Evolutionary conservation across 2,888 invertebrate species (phyloP).

Genomic region (Pocota personata): DNA sequence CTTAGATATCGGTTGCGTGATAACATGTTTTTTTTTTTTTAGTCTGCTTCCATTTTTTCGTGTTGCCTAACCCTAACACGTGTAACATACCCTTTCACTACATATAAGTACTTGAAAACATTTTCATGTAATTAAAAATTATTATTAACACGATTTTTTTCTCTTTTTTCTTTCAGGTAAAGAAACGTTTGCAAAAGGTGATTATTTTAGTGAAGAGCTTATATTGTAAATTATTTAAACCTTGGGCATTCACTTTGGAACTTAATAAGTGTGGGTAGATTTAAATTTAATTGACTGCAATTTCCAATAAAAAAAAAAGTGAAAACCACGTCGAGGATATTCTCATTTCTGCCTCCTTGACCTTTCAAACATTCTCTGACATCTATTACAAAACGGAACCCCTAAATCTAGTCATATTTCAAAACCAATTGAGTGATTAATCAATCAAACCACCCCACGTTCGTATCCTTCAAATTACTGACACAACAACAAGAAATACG

Average conservation of each 20-base stretch:
- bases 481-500: neutral
- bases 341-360: too few relatives aligned
- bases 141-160: neutral
- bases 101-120: neutral
- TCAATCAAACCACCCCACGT: constrained; percentile 45
- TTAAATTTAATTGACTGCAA: too few relatives aligned
- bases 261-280: too few relatives aligned
- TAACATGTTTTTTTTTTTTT: neutral
- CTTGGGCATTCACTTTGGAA: neutral
- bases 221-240: neutral
- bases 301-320: too few relatives aligned
- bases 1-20: constrained; percentile 18
- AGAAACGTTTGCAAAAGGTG: constrained; percentile 59
- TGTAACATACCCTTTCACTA: neutral
- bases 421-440: constrained; percentile 49
- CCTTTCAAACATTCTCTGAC: neutral
- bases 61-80: constrained; percentile 1
- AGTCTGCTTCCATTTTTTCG: neutral
- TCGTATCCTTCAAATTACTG: constrained; percentile 7
- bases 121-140: neutral
- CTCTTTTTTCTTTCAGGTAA: constrained; percentile 63
- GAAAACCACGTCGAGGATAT: too few relatives aligned
- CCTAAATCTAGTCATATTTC: neutral
- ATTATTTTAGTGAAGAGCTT: neutral
- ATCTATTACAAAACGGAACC: neutral